phyloP scores from a whole-genome alignment of 2,888 invertebrate species.

The Agrotis puta region DNA sequence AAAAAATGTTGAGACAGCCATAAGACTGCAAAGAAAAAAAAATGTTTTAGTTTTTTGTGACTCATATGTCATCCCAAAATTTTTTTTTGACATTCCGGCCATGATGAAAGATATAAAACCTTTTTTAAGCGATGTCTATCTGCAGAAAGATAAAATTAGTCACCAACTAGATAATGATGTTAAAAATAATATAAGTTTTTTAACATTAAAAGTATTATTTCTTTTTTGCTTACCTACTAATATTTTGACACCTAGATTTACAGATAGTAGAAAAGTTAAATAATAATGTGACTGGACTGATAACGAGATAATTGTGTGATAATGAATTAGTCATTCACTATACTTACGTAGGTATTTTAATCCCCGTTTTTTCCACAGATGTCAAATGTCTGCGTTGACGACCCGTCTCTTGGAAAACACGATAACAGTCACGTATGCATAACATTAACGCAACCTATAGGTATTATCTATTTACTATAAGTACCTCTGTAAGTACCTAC shows the following conservation, averaged over 20 bases:
- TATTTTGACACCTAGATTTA: slow-evolving; percentile 1
- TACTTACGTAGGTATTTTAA: too few species aligned
- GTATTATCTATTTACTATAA: not conserved
- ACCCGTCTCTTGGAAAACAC: slow-evolving; percentile 18
- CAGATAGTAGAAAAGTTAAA: slow-evolving; percentile 3
- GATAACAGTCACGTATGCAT: slow-evolving; percentile 46
- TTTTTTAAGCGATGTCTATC: slow-evolving; percentile 41
- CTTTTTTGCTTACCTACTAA: slow-evolving; percentile 14
- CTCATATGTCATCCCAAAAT: slow-evolving; percentile 45
- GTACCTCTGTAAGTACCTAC: not conserved
- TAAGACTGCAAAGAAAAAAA: slow-evolving; percentile 29
- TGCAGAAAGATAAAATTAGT: slow-evolving; percentile 49
- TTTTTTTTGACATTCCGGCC: slow-evolving; percentile 44
- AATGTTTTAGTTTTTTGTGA: slow-evolving; percentile 52
- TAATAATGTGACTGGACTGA: not conserved
- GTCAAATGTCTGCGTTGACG: not conserved
- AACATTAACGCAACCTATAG: not conserved
- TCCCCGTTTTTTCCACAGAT: not conserved
- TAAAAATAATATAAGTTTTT: slow-evolving; percentile 1
- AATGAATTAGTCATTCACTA: not conserved
- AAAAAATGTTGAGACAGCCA: slow-evolving; percentile 61
- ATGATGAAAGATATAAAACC: slow-evolving; percentile 41
- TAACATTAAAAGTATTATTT: not conserved
- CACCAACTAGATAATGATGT: slow-evolving; percentile 20
- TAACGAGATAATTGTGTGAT: not conserved